Evolutionary conservation across 2,113 vertebrate species (phyloP).

Genomic region (Deroptyus accipitrinus): DNA sequence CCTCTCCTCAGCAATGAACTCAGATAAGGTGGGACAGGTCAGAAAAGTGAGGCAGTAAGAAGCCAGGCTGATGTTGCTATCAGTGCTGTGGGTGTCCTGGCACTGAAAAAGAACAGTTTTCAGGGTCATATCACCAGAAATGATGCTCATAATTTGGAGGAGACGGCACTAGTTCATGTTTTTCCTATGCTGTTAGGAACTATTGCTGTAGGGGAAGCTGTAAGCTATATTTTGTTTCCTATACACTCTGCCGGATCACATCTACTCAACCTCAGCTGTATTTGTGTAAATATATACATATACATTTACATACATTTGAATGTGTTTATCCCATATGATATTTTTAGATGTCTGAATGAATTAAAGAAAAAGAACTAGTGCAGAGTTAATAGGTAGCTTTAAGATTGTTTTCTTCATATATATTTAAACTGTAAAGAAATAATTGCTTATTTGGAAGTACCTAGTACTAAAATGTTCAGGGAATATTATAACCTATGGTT

Average conservation of each 20-base stretch:
- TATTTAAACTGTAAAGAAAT: conserved; percentile 1
- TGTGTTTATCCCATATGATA: not conserved
- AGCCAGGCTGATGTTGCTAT: not conserved
- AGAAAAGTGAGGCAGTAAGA: not conserved
- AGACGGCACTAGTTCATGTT: not conserved
- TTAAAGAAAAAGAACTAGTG: not conserved
- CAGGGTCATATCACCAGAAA: not conserved
- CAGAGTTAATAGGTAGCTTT: not conserved
- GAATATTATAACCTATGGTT: not conserved
- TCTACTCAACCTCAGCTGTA: conserved; percentile 2
- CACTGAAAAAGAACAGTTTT: not conserved
- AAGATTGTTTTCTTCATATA: not conserved
- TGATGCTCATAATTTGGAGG: not conserved
- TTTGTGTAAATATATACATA: conserved; percentile 15
- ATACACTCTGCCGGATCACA: not conserved
- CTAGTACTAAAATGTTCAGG: not conserved
- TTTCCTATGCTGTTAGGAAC: not conserved
- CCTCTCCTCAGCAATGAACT: not conserved
- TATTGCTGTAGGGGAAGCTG: not conserved
- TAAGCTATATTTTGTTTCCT: not conserved
- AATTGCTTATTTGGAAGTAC: not conserved
- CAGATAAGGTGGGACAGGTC: not conserved
- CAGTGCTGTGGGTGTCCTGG: not conserved
- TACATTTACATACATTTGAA: conserved; percentile 39
- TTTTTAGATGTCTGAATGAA: conserved; percentile 10